Conservation (phyloP, 2,888 invertebrate genomes). For the Ornithoptera alexandrae region DNA sequence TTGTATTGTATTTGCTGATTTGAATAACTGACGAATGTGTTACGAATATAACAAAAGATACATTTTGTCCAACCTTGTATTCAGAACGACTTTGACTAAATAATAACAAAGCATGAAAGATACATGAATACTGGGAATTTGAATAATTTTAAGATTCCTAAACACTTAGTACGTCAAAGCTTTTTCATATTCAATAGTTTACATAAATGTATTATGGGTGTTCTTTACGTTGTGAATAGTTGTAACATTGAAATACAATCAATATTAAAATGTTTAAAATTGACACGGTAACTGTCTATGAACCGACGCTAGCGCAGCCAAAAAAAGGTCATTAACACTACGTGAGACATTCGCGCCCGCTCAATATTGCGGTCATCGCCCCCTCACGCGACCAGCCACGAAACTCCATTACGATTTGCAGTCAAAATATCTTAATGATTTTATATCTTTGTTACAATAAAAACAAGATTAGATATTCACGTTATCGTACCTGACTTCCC, state of each 20-base stretch:
- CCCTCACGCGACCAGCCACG: slow-evolving; percentile 58
- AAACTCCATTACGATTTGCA: slow-evolving; percentile 34
- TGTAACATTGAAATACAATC: slow-evolving; percentile 4
- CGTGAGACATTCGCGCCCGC: slow-evolving; percentile 77
- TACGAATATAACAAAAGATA: not conserved
- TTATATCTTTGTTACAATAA: not conserved
- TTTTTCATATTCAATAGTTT: too few relatives aligned
- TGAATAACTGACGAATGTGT: not conserved
- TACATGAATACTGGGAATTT: not conserved
- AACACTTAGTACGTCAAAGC: too few relatives aligned
- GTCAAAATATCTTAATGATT: slow-evolving; percentile 22
- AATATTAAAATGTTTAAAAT: not conserved
- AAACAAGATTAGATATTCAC: not conserved
- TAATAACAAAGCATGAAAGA: not conserved
- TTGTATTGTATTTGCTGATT: not conserved
- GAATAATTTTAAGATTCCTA: not conserved
- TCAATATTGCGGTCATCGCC: slow-evolving; percentile 78
- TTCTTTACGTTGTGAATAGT: too few relatives aligned
- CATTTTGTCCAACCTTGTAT: not conserved
- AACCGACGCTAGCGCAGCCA: slow-evolving; percentile 63
- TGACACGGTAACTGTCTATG: slow-evolving; percentile 24
- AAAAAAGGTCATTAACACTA: slow-evolving; percentile 78
- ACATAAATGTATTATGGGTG: too few relatives aligned
- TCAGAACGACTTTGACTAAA: not conserved
- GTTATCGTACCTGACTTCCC: not conserved